These are phyloP conservation scores for Gopherus evgoodei DNA, from an alignment of 2,113 vertebrate species.

Conservation along the genomic window DNA sequence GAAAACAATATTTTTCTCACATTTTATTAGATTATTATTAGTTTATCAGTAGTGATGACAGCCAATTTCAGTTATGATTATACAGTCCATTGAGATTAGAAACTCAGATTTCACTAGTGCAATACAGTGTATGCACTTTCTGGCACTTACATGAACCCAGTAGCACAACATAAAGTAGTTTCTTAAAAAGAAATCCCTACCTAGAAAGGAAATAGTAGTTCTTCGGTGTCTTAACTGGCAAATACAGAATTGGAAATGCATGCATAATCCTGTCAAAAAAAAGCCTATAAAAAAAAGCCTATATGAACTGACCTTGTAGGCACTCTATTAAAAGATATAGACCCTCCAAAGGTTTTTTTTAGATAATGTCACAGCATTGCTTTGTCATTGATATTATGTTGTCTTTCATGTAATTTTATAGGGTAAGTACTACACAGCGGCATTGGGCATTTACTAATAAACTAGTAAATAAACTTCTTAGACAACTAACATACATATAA, in stretches of 20 bases:
- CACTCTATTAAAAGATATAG: neutral
- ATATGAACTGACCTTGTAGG: too few relatives aligned
- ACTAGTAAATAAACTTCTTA: neutral
- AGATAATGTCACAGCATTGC: neutral
- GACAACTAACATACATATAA: neutral
- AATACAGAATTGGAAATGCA: neutral
- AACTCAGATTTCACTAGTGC: constrained; percentile 10
- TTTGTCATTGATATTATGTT: neutral
- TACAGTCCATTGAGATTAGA: neutral
- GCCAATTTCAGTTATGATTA: neutral
- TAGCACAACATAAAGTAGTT: neutral
- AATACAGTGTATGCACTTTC: neutral
- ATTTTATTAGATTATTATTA: neutral
- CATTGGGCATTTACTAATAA: neutral
- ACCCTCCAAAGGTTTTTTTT: neutral
- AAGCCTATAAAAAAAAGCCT: neutral
- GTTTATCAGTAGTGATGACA: neutral
- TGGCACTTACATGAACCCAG: neutral
- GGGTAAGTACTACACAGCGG: neutral
- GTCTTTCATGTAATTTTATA: neutral
- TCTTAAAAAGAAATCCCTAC: neutral
- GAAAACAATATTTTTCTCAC: neutral
- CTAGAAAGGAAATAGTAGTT: neutral
- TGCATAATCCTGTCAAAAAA: neutral
- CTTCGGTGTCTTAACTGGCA: neutral